Evolutionary conservation across 2,888 invertebrate genomes (phyloP), one percentile per base, ranked within the genome.

Genomic region (Drosophila pegasa): DNA sequence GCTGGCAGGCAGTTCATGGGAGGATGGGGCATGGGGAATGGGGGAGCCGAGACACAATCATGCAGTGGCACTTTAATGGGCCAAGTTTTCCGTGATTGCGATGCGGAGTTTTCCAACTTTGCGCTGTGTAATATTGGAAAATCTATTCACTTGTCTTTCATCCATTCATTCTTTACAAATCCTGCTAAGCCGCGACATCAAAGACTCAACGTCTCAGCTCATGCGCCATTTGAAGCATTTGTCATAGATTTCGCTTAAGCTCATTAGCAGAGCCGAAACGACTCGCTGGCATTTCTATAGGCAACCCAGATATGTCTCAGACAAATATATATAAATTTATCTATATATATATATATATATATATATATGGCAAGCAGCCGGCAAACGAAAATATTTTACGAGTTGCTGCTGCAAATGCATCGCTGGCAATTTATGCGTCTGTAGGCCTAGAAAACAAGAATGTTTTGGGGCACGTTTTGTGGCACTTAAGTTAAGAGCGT

Each of bases 191-290:
- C 50, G 20, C 16, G 29, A 67, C 74, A 74, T 78, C 74, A 71
- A 71, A 71, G 76, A 76, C 56, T 68, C 64, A 54, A 18, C 37
- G 51, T 29, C 50, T 68, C n/a, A n/a, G 68, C 57, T 25, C 33
- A 35, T 55, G 63, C 57, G 16, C 56, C 83, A 82, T 82, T 86
- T 65, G 71, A 54, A 78, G 45, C 78, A 83, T 86, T 82, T 82
- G 82, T 86, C 86, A 86, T 80, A 72, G 57, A 75, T 75, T 70
- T 65, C 20, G 51, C 58, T 60, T 29, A 45, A 52, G 64, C 79
- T 78, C 71, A 76, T 75, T 71, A 71, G 63, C 55, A 51, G 7
- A 55, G 59, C 35, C 57, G 22, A 41, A 61, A 58, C 56, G 61
- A 45, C 38, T 70, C 40, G 61, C 63, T 41, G 51, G 58, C 22